Evolutionary conservation across 2,888 invertebrate species (phyloP).

Genomic region (Helleia helle): DNA sequence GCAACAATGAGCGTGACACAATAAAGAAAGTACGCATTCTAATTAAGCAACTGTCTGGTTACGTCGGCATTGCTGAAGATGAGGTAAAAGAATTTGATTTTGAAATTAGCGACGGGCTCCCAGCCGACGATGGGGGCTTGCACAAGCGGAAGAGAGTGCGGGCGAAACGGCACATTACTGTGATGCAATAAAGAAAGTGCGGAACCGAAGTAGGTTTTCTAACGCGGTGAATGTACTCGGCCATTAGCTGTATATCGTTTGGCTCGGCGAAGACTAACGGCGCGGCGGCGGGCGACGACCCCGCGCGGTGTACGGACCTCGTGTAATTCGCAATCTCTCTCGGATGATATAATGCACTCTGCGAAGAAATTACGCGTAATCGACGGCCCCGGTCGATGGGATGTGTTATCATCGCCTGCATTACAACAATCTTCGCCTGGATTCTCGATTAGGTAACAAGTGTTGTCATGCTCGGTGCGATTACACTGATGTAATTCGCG

Average conservation of each 20-base stretch:
- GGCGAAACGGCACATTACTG: slow-evolving; percentile 54
- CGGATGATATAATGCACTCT: slow-evolving; percentile 39
- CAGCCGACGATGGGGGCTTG: slow-evolving; percentile 43
- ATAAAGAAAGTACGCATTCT: slow-evolving; percentile 44
- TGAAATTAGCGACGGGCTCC: slow-evolving; percentile 32
- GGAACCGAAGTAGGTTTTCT: slow-evolving; percentile 70
- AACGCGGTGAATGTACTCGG: slow-evolving; percentile 68
- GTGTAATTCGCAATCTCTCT: slow-evolving; percentile 50
- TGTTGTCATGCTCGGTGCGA: slow-evolving; percentile 64
- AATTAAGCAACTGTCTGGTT: neutral
- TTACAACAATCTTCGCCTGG: slow-evolving; percentile 49
- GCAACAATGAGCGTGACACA: slow-evolving; percentile 43
- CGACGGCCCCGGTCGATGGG: slow-evolving; percentile 31
- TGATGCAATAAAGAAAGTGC: slow-evolving; percentile 73
- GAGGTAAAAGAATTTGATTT: slow-evolving; percentile 37
- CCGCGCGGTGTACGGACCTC: slow-evolving; percentile 35
- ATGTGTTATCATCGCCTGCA: slow-evolving; percentile 28
- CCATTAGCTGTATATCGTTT: slow-evolving; percentile 63
- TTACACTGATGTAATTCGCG: slow-evolving; percentile 50
- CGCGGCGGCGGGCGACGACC: slow-evolving; percentile 35
- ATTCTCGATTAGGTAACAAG: slow-evolving; percentile 54
- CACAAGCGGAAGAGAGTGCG: slow-evolving; percentile 70
- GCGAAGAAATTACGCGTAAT: slow-evolving; percentile 42
- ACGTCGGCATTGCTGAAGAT: slow-evolving; percentile 19
- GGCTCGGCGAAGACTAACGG: slow-evolving; percentile 33